Evolutionary conservation across 2,888 invertebrate species (phyloP).

Genomic region (Drosophila ezoana): DNA sequence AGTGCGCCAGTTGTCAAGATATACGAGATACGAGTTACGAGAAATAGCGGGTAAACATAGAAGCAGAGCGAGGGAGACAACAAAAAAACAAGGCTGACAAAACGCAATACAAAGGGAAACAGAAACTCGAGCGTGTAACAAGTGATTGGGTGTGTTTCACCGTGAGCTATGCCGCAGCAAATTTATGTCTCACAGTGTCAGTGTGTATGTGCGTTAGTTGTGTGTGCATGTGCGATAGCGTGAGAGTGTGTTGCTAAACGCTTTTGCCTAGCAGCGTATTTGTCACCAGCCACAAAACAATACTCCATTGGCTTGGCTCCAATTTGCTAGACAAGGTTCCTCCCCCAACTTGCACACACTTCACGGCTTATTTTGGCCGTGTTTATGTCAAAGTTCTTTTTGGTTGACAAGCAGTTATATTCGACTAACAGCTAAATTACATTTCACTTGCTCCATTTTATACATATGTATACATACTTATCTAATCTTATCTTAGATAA

Average conservation of each 20-base stretch:
- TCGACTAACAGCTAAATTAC: slow-evolving; percentile 1
- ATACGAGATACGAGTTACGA: slow-evolving; percentile 5
- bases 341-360: not conserved
- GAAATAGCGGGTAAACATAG: not conserved
- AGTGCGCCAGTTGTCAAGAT: slow-evolving; percentile 22
- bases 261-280: slow-evolving; percentile 30
- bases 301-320: slow-evolving; percentile 34
- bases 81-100: slow-evolving; percentile 8
- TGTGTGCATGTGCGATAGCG: slow-evolving; percentile 5
- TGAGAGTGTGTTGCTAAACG: slow-evolving; percentile 9
- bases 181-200: slow-evolving; percentile 13
- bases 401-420: slow-evolving; percentile 86
- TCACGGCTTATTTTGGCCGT: not conserved
- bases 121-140: slow-evolving; percentile 46
- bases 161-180: slow-evolving; percentile 18
- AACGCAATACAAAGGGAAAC: slow-evolving; percentile 7
- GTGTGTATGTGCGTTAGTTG: not conserved
- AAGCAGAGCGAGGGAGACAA: not conserved
- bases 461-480: too few relatives aligned
- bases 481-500: too few relatives aligned
- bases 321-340: slow-evolving; percentile 9
- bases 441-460: not conserved
- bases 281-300: slow-evolving; percentile 38
- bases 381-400: slow-evolving; percentile 1
- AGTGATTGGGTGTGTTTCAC: slow-evolving; percentile 52